Evolutionary conservation across 2,113 vertebrate genomes (phyloP), one percentile per base, ranked within the genome.

Genomic region (Trichechus manatus): DNA sequence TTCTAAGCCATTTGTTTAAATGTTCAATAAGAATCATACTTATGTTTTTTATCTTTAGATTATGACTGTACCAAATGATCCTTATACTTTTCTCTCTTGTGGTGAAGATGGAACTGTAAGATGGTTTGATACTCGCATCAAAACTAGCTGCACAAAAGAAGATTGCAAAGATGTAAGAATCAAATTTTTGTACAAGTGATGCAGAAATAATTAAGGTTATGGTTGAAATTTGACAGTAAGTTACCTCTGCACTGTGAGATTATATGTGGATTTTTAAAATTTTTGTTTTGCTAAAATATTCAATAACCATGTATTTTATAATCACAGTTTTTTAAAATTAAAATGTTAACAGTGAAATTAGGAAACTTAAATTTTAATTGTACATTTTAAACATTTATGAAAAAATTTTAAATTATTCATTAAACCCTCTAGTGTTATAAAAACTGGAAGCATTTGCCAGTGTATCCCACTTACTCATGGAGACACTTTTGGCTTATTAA

Each of bases 1-100:
- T 89, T 93, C n/a, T 85, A 6, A 95, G 33, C 11, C 42, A 22
- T n/a, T 66, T 83, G 39, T 78, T 85, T 77, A n/a, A 74, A 68
- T 75, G 14, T 74, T 87, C 25, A 87, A 1, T 94, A 56, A 78
- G 29, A 9, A 79, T 74, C 47, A 13, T 70, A 6, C 25, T 86
- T 93, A 66, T 17, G 29, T 93, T 82, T 75, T 94, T 72, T 93
- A 7, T 94, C 74, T 92, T 27, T 98, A 99, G 99, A 99, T 99
- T 96, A 99, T 99, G 99, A 99, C 99, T 9, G 99, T 99, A 98
- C 99, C 99, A 92, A 99, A 99, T 96, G 99, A 99, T 98, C 99
- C 99, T 33, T 99, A 99, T 96, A 99, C 99, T 84, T 99, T 99
- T 97, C 99, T 99, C 92, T 99, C 99, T 17, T 99, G 99, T 97